Base-by-base conservation (phyloP, 2,797 vertebrate species). In the Sparidentex hasta region DNA sequence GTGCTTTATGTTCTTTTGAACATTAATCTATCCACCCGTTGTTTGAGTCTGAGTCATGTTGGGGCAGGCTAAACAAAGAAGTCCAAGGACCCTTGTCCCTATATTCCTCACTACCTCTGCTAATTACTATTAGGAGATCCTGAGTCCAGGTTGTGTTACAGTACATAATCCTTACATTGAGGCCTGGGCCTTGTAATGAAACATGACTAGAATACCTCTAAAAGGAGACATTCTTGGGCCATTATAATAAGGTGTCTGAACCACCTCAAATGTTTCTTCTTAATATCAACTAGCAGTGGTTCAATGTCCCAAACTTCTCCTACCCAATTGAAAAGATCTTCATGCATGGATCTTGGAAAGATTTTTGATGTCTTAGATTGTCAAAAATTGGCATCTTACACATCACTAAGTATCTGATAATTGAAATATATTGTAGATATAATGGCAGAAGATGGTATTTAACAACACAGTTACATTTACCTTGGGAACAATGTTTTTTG, bases 111-210 rank as follows among this genome's bases (percentile, higher is more conserved):
- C 56, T 74, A n/a, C 44, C 64, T 48, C 12, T 41, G 17, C 47
- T 43, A 67, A 8, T 64, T 61, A 33, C 65, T 61, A 27, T 50
- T 52, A 64, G 64, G 64, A n/a, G 23, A 56, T 74, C 58, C 51
- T 33, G 7, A 48, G 52, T 33, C 58, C 71, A 73, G 20, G 70
- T 48, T 48, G 48, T 48, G 71, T 70, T 54, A 21, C 7, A 9
- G 33, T 44, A 56, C 57, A 67, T 66, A 72, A 71, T 56, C 46
- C 43, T 25, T 66, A 43, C 21, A 69, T 51, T 18, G 48, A 61
- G 18, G 46, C 59, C 23, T 64, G 43, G 50, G 23, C 46, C 41
- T 29, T 23, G 5, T 46, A 33, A 27, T 69, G 54, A 47, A 67
- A 76, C n/a, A 11, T 50, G 47, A 46, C 54, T 65, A 17, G 13